Conservation (phyloP, 2,113 vertebrate species). For the Mugil cephalus region DNA sequence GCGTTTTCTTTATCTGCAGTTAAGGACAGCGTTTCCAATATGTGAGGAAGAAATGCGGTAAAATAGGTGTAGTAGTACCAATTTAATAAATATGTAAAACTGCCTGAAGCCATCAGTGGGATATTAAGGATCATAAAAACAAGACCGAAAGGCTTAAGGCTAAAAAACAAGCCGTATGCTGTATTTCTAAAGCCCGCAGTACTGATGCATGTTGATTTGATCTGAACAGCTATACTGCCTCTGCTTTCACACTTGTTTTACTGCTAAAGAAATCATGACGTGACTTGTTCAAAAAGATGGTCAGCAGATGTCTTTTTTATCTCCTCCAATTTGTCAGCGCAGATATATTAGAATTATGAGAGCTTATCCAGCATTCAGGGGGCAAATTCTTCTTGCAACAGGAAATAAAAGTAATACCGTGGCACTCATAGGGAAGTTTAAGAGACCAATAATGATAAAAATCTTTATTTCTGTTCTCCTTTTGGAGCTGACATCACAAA, state of each 20-base stretch:
- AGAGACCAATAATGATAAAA: too few relatives aligned
- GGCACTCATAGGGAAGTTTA: too few relatives aligned
- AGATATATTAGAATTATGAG: too few relatives aligned
- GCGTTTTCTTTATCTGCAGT: not conserved
- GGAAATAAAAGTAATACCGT: slow-evolving; percentile 9
- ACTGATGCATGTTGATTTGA: not conserved
- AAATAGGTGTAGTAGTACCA: slow-evolving; percentile 8
- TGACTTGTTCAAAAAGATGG: slow-evolving; percentile 2
- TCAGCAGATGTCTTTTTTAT: slow-evolving; percentile 3
- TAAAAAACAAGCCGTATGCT: slow-evolving; percentile 7
- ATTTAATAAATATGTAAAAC: slow-evolving; percentile 17
- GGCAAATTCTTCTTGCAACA: slow-evolving; percentile 6
- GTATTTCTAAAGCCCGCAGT: slow-evolving; percentile 1
- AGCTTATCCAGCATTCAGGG: not conserved
- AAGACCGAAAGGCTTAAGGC: not conserved
- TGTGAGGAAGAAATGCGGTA: not conserved
- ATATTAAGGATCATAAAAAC: slow-evolving; percentile 17
- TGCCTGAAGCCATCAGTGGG: slow-evolving; percentile 1
- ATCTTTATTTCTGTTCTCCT: too few relatives aligned
- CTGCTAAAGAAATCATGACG: not conserved
- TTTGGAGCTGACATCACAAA: too few relatives aligned
- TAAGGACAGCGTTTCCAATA: not conserved
- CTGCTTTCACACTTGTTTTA: not conserved
- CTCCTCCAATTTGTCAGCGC: not conserved
- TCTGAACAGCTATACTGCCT: not conserved